Evolutionary conservation across 64 coral and sea anemone genomes (phyloP), one percentile per base, ranked within the genome.

Genomic region (Actinia tenebrosa): DNA sequence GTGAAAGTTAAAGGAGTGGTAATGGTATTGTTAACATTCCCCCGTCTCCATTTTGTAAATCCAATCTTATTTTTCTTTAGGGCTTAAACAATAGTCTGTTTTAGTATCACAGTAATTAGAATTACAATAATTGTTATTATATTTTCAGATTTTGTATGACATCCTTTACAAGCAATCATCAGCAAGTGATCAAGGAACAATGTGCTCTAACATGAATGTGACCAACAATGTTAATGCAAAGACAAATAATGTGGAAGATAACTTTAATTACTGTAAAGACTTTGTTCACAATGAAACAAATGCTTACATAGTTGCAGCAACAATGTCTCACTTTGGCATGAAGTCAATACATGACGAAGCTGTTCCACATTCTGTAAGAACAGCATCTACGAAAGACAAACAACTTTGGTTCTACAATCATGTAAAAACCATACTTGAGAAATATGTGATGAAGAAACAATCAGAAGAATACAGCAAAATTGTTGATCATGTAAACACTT

Each of bases 61-160:
- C n/a, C n/a, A n/a, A n/a, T n/a, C n/a, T n/a, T n/a, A n/a, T 22
- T 3, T 22, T 5, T 5, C 3, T 22, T 22, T 71, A 17, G 15
- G 3, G 66, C 16, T 22, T 5, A 17, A 71, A 71, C 4, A 27
- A 5, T 71, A 3, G 15, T 5, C 5, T 71, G 66, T 22, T 71
- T 71, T 3, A 4, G 26, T 71, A 15, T 54, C 10, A 71, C 18
- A 22, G 4, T 4, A 22, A 4, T 71, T 15, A 71, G 15, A 6
- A 17, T 22, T 4, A 5, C 26, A 4, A 22, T 71, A n/a, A n/a
- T 71, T 27, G 3, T 80, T 10, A 9, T 45, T 80, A 2, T 80
- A 56, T 88, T 88, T 52, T n/a, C 46, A 88, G 77, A 88, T 81
- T n/a, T 19, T 88, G 19, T 88, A 81, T 82, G 87, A 64, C 77